phyloP scores from a whole-genome alignment of 2,888 invertebrate genomes.

The Quadroppia sp. region DNA sequence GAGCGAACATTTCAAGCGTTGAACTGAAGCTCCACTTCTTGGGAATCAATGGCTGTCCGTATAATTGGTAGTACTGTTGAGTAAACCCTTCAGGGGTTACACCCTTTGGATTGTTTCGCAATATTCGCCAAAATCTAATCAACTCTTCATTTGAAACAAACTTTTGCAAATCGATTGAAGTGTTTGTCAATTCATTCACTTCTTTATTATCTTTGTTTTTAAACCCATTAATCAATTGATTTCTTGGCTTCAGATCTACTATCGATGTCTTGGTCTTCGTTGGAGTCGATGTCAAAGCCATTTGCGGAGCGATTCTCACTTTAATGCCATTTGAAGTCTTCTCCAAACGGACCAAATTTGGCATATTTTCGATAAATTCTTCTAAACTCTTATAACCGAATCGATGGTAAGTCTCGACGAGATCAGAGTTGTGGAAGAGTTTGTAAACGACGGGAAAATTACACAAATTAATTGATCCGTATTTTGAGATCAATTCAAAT shows the following conservation, averaged over 20 bases:
- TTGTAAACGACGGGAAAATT: not conserved
- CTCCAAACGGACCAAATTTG: not conserved
- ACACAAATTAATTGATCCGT: not conserved
- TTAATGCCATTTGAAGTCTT: not conserved
- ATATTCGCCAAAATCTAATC: not conserved
- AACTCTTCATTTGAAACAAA: not conserved
- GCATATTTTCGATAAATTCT: not conserved
- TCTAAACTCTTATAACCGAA: not conserved
- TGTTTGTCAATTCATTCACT: too few species aligned
- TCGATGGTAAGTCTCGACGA: not conserved
- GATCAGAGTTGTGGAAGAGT: not conserved
- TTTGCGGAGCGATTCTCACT: not conserved
- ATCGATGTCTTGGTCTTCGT: too few species aligned
- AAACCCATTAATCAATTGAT: not conserved
- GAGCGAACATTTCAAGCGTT: not conserved
- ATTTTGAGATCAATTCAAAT: not conserved
- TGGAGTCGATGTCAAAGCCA: too few species aligned
- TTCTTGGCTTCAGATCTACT: not conserved
- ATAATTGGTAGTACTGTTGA: not conserved
- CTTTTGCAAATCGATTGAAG: too few species aligned
- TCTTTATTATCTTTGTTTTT: not conserved
- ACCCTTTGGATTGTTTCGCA: not conserved
- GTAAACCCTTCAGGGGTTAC: not conserved
- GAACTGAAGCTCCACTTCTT: not conserved
- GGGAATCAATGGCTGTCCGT: not conserved